Conservation (phyloP, 2,797 vertebrate genomes). For the Hirundo rustica region DNA sequence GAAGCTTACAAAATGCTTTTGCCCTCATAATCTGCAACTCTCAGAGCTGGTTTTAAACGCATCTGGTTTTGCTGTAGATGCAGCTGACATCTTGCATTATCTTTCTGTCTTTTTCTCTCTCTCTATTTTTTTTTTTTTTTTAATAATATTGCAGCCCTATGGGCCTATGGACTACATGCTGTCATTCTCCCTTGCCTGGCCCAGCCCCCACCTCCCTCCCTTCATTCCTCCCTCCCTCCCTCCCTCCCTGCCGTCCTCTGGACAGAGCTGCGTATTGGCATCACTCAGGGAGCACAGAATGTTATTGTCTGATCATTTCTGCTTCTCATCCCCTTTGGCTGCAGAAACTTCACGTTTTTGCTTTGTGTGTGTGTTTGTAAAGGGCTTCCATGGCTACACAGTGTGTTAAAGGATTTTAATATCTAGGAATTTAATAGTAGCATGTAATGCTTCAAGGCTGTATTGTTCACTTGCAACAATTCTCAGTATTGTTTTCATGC, state of each 20-base stretch:
- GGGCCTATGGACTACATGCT: slow-evolving; percentile 27
- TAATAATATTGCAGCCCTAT: slow-evolving; percentile 17
- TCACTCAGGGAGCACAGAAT: slow-evolving; percentile 24
- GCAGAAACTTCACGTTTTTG: slow-evolving; percentile 53
- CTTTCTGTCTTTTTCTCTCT: not conserved
- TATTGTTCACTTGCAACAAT: slow-evolving; percentile 63
- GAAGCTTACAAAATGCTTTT: slow-evolving; percentile 15
- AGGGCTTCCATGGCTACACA: slow-evolving; percentile 60
- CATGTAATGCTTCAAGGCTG: slow-evolving; percentile 56
- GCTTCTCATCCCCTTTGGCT: slow-evolving; percentile 58
- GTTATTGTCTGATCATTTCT: slow-evolving; percentile 61
- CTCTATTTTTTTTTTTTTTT: not conserved
- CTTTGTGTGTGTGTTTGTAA: slow-evolving; percentile 40
- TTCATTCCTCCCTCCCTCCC: not conserved
- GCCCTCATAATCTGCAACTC: not conserved
- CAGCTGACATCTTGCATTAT: slow-evolving; percentile 2
- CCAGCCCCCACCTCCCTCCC: slow-evolving; percentile 25
- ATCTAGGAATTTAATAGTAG: slow-evolving; percentile 60
- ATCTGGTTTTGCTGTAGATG: not conserved
- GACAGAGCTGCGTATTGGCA: slow-evolving; percentile 39
- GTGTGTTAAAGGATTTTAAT: slow-evolving; percentile 62
- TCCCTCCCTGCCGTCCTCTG: not conserved
- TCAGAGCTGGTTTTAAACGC: not conserved
- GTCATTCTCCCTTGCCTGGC: not conserved
- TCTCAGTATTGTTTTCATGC: slow-evolving; percentile 63